Evolutionary conservation across 1,140 invertebrate species (phyloP).

Genomic region (Drosophila cardini): DNA sequence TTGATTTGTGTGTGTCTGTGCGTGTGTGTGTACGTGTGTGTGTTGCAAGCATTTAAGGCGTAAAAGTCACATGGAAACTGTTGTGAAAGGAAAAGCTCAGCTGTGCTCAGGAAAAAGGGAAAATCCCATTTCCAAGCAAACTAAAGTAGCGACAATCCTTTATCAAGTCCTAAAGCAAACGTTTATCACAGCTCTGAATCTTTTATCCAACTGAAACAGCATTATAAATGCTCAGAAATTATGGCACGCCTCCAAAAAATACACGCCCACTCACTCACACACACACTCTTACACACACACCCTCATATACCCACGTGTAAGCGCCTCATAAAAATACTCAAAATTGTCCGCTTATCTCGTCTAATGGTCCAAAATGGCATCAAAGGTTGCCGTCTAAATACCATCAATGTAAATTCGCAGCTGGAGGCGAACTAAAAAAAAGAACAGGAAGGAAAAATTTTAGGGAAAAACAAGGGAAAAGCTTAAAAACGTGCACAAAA

Average conservation of each 20-base stretch:
- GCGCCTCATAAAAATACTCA: conserved; percentile 38
- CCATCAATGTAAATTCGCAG: conserved; percentile 28
- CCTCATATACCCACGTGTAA: background rate
- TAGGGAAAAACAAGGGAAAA: conserved; percentile 1
- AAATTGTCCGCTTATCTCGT: conserved; percentile 38
- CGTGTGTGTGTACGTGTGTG: too few species aligned
- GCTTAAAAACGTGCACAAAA: conserved; percentile 17
- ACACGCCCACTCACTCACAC: background rate
- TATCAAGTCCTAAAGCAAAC: conserved; percentile 6
- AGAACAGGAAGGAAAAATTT: background rate
- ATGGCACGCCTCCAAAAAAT: background rate
- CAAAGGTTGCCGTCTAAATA: conserved; percentile 5
- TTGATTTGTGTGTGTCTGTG: conserved; percentile 26
- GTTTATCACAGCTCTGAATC: conserved; percentile 18
- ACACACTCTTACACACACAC: background rate
- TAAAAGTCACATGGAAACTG: conserved; percentile 11
- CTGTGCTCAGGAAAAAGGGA: background rate
- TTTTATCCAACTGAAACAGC: background rate
- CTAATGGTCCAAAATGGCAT: conserved; percentile 18
- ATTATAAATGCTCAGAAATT: conserved; percentile 37
- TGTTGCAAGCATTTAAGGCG: conserved; percentile 20
- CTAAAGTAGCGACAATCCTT: conserved; percentile 31
- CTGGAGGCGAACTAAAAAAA: background rate
- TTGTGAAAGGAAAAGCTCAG: conserved; percentile 11
- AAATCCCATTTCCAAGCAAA: background rate